Base-by-base conservation (phyloP, 2,113 vertebrate genomes). In the Isurus oxyrinchus region DNA sequence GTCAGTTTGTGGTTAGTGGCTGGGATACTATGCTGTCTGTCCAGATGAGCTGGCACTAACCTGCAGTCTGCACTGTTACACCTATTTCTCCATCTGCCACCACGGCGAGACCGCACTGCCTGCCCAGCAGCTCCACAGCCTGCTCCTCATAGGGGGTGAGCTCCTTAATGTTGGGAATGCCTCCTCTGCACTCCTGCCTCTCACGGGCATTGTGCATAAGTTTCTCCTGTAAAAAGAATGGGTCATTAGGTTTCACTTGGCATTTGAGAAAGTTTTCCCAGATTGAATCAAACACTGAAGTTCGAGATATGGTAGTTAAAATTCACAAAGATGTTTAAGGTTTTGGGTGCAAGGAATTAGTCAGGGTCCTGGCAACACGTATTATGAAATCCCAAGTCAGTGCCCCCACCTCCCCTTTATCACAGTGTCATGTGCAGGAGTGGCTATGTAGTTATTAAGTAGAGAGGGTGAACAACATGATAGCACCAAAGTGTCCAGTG, bases 161-260 rank as follows among this genome's bases (percentile, higher is more conserved):
- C 35, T 94, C 90, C 21, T 94, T 94, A 94, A 94, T 66, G 90
- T 94, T 94, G 90, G 90, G 90, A 23, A 63, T 94, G 59, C 59
- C n/a, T 35, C 35, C 90, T 94, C 31, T 94, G 59, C 90, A 94
- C n/a, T 94, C 90, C 59, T 63, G 90, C 35, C 90, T 63, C 6
- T 94, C 59, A 4, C 59, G 59, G 31, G 59, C 90, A 63, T 94
- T 94, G 59, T 94, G 90, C 90, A 94, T 63, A 2, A 94, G 57
- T 40, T 94, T 94, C 61, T 94, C 90, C 59, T 94, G 35, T 23
- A 66, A 94, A 13, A 66, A 91, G 35, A 63, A 93, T 61, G 19
- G 14, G 2, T 40, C 35, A 94, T 40, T 40, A 63, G n/a, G 8
- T 94, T 94, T 63, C 5, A 57, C 57, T 93, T 19, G 10, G 57